These are phyloP conservation scores for Drosophila birchii DNA, from an alignment of 2,888 invertebrate species.

Conservation along the genomic window DNA sequence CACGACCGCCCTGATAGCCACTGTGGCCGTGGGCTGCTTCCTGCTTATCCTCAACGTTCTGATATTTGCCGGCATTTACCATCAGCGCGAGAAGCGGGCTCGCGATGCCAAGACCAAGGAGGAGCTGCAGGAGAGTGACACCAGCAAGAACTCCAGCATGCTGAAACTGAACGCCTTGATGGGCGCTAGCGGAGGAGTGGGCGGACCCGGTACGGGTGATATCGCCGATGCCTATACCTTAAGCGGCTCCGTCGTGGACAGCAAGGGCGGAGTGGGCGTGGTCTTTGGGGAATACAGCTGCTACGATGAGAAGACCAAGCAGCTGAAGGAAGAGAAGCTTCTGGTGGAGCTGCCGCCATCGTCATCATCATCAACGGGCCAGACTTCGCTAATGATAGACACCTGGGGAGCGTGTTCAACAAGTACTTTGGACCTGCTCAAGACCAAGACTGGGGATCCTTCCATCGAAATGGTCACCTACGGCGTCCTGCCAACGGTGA, in stretches of 20 bases:
- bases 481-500: constrained; percentile 58
- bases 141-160: constrained; percentile 84
- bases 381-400: constrained; percentile 68
- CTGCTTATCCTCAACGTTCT: constrained; percentile 92
- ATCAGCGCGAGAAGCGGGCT: constrained; percentile 89
- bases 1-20: constrained; percentile 94
- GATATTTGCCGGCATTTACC: constrained; percentile 95
- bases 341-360: constrained; percentile 88
- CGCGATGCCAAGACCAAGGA: constrained; percentile 91
- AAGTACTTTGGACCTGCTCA: constrained; percentile 81
- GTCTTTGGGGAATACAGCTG: constrained; percentile 88
- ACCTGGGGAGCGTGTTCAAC: constrained; percentile 77
- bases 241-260: constrained; percentile 66
- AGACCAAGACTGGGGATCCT: constrained; percentile 70
- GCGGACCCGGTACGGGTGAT: constrained; percentile 40
- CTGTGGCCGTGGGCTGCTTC: constrained; percentile 94
- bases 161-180: constrained; percentile 80
- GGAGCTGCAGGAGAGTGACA: constrained; percentile 87
- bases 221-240: constrained; percentile 62
- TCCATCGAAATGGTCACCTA: constrained; percentile 76
- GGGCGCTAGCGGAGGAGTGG: constrained; percentile 45
- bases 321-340: constrained; percentile 86
- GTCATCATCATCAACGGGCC: constrained; percentile 56
- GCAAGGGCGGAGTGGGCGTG: constrained; percentile 68
- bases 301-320: constrained; percentile 87